Conservation (phyloP, 2,113 vertebrate species). For the Zonotrichia leucophrys region DNA sequence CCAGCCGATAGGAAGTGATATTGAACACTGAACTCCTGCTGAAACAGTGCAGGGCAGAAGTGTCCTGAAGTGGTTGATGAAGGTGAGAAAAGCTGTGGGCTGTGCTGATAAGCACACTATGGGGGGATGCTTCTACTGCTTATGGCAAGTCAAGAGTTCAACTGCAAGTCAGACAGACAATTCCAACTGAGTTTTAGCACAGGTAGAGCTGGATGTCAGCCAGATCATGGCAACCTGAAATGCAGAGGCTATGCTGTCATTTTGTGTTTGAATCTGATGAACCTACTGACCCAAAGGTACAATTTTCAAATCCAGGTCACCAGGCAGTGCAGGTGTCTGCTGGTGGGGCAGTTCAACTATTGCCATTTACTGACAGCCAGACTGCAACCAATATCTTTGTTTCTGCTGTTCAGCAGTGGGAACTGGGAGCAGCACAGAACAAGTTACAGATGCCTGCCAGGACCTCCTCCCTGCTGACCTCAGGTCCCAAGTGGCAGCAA, state of each 20-base stretch:
- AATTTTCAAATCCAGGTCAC: not conserved
- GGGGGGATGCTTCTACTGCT: not conserved
- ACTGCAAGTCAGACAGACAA: not conserved
- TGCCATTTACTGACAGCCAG: not conserved
- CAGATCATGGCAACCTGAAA: not conserved
- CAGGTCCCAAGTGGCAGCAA: not conserved
- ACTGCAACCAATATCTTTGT: accelerated
- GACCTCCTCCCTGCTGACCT: not conserved
- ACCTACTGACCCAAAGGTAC: not conserved
- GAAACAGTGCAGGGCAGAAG: not conserved
- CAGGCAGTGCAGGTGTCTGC: not conserved
- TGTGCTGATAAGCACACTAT: not conserved
- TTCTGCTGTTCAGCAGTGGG: not conserved
- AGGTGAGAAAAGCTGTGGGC: not conserved
- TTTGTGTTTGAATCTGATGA: not conserved
- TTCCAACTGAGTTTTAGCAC: not conserved
- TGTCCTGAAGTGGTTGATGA: not conserved
- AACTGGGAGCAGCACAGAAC: not conserved
- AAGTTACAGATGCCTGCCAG: not conserved
- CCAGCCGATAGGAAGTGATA: not conserved
- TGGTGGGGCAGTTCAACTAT: not conserved
- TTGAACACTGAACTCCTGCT: not conserved
- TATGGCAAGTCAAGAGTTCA: not conserved
- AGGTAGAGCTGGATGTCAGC: not conserved
- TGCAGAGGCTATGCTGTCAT: not conserved